These are phyloP conservation scores for Holothuria glaberrima DNA, from an alignment of 35 echinoderm and acorn worm genomes.

Conservation along the genomic window DNA sequence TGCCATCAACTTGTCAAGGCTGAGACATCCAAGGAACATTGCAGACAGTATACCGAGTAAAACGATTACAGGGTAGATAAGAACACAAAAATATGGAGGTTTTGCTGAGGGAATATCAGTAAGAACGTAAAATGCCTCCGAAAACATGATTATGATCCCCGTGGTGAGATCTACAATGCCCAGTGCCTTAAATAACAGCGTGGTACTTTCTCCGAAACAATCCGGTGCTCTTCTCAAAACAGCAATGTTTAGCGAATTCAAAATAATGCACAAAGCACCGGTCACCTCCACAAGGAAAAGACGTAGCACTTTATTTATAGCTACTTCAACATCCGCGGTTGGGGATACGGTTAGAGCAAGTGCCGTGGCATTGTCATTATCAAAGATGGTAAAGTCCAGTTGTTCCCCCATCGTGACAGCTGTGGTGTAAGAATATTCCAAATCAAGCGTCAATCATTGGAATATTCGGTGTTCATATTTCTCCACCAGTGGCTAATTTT, in stretches of 20 bases:
- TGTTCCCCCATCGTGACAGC: no score
- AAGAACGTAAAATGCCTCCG: conserved; percentile 43
- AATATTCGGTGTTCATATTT: no score
- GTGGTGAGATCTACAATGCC: conserved; percentile 32
- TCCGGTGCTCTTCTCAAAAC: conserved; percentile 14
- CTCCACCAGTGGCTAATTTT: no score
- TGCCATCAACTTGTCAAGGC: conserved; percentile 47
- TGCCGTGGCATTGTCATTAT: no score
- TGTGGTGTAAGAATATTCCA: no score
- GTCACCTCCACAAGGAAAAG: conserved; percentile 52
- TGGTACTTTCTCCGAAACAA: conserved; percentile 53
- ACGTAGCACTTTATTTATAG: conserved; percentile 10
- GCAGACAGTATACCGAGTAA: conserved; percentile 45
- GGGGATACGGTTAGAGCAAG: no score
- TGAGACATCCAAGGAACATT: conserved; percentile 46
- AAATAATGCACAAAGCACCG: conserved; percentile 33
- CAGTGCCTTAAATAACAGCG: conserved; percentile 27
- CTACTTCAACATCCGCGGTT: neutral
- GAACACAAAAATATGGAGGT: neutral
- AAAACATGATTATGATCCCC: conserved; percentile 40
- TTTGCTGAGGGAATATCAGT: neutral
- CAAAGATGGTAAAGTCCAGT: no score
- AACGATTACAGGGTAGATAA: conserved; percentile 22
- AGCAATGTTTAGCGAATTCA: conserved; percentile 52
- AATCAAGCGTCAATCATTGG: no score